Conservation (phyloP, 2,113 vertebrate genomes). For the Burhinus bistriatus region DNA sequence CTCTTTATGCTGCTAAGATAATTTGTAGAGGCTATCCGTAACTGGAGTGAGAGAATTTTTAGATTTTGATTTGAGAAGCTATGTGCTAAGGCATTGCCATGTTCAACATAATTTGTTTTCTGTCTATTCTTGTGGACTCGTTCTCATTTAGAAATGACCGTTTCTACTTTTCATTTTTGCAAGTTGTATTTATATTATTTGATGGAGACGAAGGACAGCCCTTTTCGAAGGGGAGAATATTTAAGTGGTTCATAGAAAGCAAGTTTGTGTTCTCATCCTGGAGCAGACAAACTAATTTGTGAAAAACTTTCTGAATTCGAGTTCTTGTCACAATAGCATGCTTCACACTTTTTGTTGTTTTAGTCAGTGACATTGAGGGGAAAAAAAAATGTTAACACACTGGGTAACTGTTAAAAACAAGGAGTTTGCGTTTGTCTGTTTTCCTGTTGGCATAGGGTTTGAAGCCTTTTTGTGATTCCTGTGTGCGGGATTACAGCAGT, state of each 20-base stretch:
- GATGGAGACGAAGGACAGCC: not conserved
- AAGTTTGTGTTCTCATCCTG: not conserved
- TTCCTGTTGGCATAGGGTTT: not conserved
- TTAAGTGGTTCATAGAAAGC: not conserved
- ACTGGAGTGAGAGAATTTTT: not conserved
- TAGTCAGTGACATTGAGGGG: not conserved
- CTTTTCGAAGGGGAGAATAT: not conserved
- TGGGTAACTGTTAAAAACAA: not conserved
- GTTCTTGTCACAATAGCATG: not conserved
- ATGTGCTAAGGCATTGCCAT: not conserved
- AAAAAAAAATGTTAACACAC: not conserved
- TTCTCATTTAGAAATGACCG: not conserved
- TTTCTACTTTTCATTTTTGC: not conserved
- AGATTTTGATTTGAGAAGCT: not conserved
- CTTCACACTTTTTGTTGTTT: not conserved
- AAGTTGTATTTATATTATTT: not conserved
- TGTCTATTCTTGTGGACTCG: accelerated
- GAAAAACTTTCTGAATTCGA: not conserved
- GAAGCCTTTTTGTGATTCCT: not conserved
- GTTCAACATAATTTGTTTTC: not conserved
- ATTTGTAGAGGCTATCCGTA: not conserved
- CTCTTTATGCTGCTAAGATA: not conserved
- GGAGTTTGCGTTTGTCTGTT: not conserved
- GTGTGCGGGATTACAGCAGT: not conserved
- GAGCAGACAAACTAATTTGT: not conserved